A percentile compares a stretch with the other conserved stretches of the same genome.
Conservation (phyloP, 2,113 vertebrate species). For the Etheostoma cragini region DNA sequence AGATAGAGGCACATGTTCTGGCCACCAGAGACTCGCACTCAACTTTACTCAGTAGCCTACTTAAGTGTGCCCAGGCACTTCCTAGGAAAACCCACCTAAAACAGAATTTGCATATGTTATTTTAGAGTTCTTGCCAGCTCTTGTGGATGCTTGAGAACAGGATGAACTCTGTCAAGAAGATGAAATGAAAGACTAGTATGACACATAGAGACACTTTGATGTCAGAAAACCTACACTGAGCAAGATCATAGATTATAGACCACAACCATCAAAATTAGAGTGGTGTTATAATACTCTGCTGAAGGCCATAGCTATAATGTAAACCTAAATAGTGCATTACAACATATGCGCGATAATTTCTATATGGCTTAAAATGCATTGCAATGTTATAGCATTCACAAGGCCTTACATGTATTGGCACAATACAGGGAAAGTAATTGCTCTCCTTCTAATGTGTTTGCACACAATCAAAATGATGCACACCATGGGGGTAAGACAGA, state of each 20-base stretch:
- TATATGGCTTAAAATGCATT: background rate
- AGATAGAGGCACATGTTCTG: slow-evolving; percentile 58
- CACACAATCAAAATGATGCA: background rate
- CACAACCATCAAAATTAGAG: background rate
- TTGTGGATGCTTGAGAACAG: slow-evolving; percentile 39
- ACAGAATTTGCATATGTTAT: slow-evolving; percentile 54
- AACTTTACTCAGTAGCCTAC: slow-evolving; percentile 17
- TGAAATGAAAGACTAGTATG: slow-evolving; percentile 22
- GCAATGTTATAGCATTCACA: background rate
- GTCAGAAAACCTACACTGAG: slow-evolving; percentile 9
- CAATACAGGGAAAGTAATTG: background rate
- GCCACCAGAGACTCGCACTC: background rate
- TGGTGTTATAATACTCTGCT: background rate
- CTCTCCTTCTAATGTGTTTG: slow-evolving; percentile 4
- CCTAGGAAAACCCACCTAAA: slow-evolving; percentile 46
- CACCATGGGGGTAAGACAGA: background rate
- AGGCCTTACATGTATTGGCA: background rate
- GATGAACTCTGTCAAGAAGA: slow-evolving; percentile 27
- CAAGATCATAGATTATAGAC: slow-evolving; percentile 1
- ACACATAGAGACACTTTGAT: slow-evolving; percentile 13
- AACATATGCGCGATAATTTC: slow-evolving; percentile 5
- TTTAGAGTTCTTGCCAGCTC: slow-evolving; percentile 9
- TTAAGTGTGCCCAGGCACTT: slow-evolving; percentile 6
- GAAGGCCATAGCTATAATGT: background rate
- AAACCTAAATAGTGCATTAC: background rate